Percentiles rank a stretch among this genome's conserved stretches.
These are phyloP conservation scores for Conopomorpha cramerella DNA, from an alignment of 1,140 invertebrate genomes.

Conservation along the genomic window DNA sequence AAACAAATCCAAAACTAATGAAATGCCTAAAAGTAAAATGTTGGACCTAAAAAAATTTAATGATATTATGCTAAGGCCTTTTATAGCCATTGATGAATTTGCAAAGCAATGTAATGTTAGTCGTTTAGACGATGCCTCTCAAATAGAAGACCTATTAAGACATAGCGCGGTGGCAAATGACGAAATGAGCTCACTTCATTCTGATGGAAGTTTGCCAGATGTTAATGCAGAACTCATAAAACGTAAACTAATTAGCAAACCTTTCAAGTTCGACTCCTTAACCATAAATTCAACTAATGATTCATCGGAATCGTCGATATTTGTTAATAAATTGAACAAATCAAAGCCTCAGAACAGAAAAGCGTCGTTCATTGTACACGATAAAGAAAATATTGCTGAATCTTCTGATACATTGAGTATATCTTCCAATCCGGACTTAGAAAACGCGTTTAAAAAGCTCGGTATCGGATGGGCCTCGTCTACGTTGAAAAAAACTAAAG, in stretches of 20 bases:
- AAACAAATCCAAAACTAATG: too few relatives aligned
- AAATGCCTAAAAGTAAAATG: constrained; percentile 40
- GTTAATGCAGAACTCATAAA: constrained; percentile 48
- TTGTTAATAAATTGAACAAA: too few relatives aligned
- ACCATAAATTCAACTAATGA: constrained; percentile 38
- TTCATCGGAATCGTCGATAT: constrained; percentile 41
- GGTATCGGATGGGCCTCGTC: constrained; percentile 69
- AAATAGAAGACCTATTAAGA: constrained; percentile 23
- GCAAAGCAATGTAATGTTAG: constrained; percentile 35
- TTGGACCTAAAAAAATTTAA: constrained; percentile 48
- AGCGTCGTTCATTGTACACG: constrained; percentile 10
- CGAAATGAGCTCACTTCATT: constrained; percentile 39
- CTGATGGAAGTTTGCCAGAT: constrained; percentile 50
- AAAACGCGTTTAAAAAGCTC: constrained; percentile 64
- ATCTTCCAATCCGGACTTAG: constrained; percentile 57
- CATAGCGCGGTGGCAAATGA: constrained; percentile 20
- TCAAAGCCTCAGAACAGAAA: too few relatives aligned
- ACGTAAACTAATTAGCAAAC: constrained; percentile 46
- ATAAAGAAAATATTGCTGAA: constrained; percentile 35
- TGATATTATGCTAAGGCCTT: constrained; percentile 48
- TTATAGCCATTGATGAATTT: constrained; percentile 49
- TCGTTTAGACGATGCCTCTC: constrained; percentile 26
- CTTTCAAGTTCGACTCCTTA: constrained; percentile 37
- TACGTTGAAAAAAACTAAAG: constrained; percentile 68
- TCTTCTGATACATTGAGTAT: constrained; percentile 47